Evolutionary conservation across 1,140 invertebrate species (phyloP).

Genomic region (Zaprionus africanus): DNA sequence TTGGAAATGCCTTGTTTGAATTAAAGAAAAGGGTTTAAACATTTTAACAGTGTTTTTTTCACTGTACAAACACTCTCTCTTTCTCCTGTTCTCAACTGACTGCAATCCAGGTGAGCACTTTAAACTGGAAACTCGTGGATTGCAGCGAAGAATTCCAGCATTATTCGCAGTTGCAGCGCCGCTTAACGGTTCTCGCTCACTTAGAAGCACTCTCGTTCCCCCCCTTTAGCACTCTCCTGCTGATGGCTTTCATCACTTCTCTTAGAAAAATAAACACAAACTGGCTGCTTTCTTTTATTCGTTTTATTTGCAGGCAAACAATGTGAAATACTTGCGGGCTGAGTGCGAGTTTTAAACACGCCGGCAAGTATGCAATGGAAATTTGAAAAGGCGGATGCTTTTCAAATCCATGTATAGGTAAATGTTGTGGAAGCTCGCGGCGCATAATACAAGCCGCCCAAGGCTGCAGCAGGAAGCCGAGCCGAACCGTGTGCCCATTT

Average conservation of each 20-base stretch:
- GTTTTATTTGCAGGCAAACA: constrained; percentile 70
- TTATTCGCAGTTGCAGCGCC: background rate
- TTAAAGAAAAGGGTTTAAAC: too few species aligned
- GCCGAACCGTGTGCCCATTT: constrained; percentile 68
- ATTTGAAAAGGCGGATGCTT: constrained; percentile 15
- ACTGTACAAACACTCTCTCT: too few species aligned
- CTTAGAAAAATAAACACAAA: constrained; percentile 46
- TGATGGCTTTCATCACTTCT: constrained; percentile 5
- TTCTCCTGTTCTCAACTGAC: too few species aligned
- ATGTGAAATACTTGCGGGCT: constrained; percentile 67
- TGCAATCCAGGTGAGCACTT: constrained; percentile 5
- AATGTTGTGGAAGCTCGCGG: constrained; percentile 62
- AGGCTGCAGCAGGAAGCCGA: constrained; percentile 56
- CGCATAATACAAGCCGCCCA: constrained; percentile 39
- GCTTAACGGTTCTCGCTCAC: background rate
- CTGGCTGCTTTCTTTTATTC: constrained; percentile 51
- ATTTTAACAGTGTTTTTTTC: too few species aligned
- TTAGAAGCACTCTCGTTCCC: background rate
- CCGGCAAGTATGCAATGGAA: constrained; percentile 41
- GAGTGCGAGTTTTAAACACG: constrained; percentile 56
- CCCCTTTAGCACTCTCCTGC: background rate
- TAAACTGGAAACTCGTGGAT: background rate
- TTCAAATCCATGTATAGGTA: constrained; percentile 49
- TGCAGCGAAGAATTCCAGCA: background rate
- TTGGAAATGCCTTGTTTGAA: too few species aligned